Percentiles rank a stretch among this genome's conserved stretches.
phyloP scores from a whole-genome alignment of 64 coral and sea anemone genomes.

The Orbicella faveolata region DNA sequence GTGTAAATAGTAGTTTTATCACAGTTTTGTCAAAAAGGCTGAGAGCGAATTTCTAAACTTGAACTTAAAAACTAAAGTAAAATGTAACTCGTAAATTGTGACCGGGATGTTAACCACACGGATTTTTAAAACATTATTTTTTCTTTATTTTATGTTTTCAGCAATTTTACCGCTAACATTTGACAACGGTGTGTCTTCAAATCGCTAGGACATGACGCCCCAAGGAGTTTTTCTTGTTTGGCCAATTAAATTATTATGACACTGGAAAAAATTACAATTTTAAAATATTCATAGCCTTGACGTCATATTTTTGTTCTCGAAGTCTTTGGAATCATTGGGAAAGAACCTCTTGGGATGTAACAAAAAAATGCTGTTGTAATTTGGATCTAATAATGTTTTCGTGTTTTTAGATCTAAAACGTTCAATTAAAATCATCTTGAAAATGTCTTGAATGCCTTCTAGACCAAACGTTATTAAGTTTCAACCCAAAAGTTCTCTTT shows the following conservation, averaged over 20 bases:
- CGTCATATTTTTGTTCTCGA: not conserved
- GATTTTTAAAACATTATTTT: no score
- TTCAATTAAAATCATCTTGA: not conserved
- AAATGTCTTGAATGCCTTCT: not conserved
- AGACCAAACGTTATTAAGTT: not conserved
- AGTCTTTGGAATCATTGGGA: not conserved
- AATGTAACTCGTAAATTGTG: no score
- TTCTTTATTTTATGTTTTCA: not conserved
- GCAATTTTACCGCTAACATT: not conserved
- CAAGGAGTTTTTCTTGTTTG: not conserved
- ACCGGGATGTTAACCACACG: no score
- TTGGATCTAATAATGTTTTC: not conserved
- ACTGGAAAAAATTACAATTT: not conserved
- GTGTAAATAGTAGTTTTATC: no score
- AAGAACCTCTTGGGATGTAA: no score
- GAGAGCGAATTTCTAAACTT: no score
- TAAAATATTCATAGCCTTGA: not conserved
- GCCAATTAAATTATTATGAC: not conserved
- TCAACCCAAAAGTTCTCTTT: not conserved
- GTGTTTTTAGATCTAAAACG: not conserved
- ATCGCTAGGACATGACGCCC: not conserved
- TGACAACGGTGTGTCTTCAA: not conserved
- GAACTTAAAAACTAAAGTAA: no score
- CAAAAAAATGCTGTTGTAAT: no score
- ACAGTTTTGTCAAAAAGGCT: no score